Conservation (phyloP, 2,797 vertebrate genomes). For the Poeciliopsis presidionis region DNA sequence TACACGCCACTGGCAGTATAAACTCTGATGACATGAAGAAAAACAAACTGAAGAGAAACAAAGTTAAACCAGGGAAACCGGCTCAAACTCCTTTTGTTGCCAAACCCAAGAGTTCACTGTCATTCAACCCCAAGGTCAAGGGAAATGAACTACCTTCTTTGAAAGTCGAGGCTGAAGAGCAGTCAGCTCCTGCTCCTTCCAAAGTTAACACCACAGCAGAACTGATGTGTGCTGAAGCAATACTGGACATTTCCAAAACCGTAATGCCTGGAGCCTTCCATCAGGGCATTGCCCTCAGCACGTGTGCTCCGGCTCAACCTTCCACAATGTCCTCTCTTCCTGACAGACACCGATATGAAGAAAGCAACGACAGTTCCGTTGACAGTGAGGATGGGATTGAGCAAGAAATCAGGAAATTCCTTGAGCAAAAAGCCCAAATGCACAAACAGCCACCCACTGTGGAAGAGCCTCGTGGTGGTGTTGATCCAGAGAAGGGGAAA, state of each 20-base stretch:
- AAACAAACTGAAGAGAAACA: slow-evolving; percentile 78
- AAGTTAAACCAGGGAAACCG: slow-evolving; percentile 60
- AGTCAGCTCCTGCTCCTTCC: slow-evolving; percentile 49
- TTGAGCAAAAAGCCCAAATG: slow-evolving; percentile 91
- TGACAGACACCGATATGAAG: slow-evolving; percentile 51
- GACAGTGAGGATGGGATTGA: slow-evolving; percentile 98
- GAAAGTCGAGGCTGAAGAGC: slow-evolving; percentile 62
- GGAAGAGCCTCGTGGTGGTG: slow-evolving; percentile 24
- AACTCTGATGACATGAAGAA: slow-evolving; percentile 69
- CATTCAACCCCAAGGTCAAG: slow-evolving; percentile 54
- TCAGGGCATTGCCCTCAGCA: slow-evolving; percentile 46
- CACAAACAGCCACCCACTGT: slow-evolving; percentile 68
- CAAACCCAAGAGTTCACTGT: slow-evolving; percentile 43
- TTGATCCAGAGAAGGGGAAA: slow-evolving; percentile 50
- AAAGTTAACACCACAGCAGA: slow-evolving; percentile 90
- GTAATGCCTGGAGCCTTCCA: slow-evolving; percentile 86
- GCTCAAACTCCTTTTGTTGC: slow-evolving; percentile 27
- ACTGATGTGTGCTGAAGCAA: slow-evolving; percentile 96
- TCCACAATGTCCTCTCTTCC: slow-evolving; percentile 39
- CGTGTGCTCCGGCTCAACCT: slow-evolving; percentile 47
- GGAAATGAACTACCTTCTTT: slow-evolving; percentile 61
- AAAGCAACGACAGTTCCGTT: slow-evolving; percentile 86
- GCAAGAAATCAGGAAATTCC: slow-evolving; percentile 91
- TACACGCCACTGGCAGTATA: slow-evolving; percentile 48
- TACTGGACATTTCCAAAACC: slow-evolving; percentile 96